A percentile compares a stretch with the other conserved stretches of the same genome.
phyloP scores from a whole-genome alignment of 2,113 vertebrate species.

The human region DNA sequence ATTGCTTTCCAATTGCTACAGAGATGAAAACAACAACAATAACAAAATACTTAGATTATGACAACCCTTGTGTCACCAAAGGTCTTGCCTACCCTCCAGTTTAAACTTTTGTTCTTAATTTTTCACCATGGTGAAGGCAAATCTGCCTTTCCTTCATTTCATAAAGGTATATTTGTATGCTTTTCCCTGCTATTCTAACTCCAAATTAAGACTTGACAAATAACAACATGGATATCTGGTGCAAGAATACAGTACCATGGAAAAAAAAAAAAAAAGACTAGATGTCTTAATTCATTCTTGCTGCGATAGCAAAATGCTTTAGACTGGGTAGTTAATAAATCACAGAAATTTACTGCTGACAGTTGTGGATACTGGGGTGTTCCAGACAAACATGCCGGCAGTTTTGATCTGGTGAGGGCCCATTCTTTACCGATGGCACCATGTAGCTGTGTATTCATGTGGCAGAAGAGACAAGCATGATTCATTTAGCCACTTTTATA shows the following conservation, averaged over 20 bases:
- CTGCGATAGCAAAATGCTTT: neutral
- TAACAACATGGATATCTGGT: neutral
- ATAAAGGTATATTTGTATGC: neutral
- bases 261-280: neutral
- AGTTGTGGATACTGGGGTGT: neutral
- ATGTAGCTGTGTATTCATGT: accelerated
- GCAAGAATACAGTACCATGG: neutral
- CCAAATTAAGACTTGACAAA: neutral
- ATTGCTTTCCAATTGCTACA: neutral
- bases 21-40: neutral
- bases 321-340: neutral
- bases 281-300: neutral
- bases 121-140: neutral
- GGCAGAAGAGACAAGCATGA: accelerated
- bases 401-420: accelerated
- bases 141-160: neutral
- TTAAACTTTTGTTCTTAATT: neutral
- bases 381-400: accelerated
- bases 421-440: accelerated
- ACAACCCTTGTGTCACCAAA: neutral
- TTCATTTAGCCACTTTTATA: neutral
- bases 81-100: neutral
- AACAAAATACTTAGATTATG: neutral
- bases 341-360: neutral
- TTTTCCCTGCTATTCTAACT: neutral